phyloP scores from a whole-genome alignment of 2,888 invertebrate genomes.

The Hyles lineata region DNA sequence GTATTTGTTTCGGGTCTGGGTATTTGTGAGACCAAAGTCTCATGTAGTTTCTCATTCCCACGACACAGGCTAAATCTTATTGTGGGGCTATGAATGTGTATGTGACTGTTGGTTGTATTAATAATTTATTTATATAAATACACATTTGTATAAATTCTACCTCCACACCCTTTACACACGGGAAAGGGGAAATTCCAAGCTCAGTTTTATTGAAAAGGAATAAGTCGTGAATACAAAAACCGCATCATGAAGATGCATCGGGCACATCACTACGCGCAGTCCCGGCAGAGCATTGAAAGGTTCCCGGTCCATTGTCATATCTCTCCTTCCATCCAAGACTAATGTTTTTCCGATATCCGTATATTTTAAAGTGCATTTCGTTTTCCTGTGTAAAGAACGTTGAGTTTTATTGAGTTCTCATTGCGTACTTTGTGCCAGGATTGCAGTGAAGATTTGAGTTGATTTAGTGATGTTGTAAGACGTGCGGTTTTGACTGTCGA shows the following conservation, averaged over 20 bases:
- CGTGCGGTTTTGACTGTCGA: background rate
- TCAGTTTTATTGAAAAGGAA: slow-evolving; percentile 5
- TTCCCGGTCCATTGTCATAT: slow-evolving; percentile 55
- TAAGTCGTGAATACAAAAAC: slow-evolving; percentile 17
- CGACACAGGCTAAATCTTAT: too few species aligned
- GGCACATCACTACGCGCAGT: slow-evolving; percentile 16
- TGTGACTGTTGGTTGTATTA: too few species aligned
- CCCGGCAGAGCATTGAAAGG: slow-evolving; percentile 44
- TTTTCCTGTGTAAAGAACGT: slow-evolving; percentile 40
- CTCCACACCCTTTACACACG: too few species aligned
- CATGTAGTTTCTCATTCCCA: too few species aligned
- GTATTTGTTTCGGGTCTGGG: too few species aligned
- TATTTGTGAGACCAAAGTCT: too few species aligned
- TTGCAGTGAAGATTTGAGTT: background rate
- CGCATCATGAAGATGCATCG: slow-evolving; percentile 3
- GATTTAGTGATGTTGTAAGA: background rate
- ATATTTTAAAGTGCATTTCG: slow-evolving; percentile 69
- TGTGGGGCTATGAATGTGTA: too few species aligned
- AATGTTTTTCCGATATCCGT: slow-evolving; percentile 77
- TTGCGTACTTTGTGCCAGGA: slow-evolving; percentile 33
- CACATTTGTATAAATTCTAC: too few species aligned
- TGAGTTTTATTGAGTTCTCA: slow-evolving; percentile 50
- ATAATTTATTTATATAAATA: too few species aligned
- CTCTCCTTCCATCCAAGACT: slow-evolving; percentile 65
- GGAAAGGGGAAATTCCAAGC: background rate